A percentile compares a stretch with the other conserved stretches of the same genome.
Conservation (phyloP, 2,888 invertebrate species). For the Calliphora vomitoria region DNA sequence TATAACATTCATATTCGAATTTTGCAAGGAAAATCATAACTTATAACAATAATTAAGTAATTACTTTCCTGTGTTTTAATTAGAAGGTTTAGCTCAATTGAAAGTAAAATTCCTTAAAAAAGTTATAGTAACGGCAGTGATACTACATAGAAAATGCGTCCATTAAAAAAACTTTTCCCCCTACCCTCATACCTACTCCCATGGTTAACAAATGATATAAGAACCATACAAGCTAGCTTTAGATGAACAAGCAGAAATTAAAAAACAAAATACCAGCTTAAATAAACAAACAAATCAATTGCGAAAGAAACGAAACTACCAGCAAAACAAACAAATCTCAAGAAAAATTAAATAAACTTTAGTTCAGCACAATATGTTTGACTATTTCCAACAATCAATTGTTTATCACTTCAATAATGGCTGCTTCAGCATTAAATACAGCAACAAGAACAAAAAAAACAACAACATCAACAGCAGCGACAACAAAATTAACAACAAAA, state of each 20-base stretch:
- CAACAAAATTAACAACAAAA: slow-evolving; percentile 57
- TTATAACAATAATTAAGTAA: too few relatives aligned
- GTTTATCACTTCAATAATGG: slow-evolving; percentile 71
- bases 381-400: slow-evolving; percentile 70
- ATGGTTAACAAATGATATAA: slow-evolving; percentile 31
- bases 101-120: too few relatives aligned
- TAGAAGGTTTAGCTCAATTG: too few relatives aligned
- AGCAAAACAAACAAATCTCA: slow-evolving; percentile 55
- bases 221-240: slow-evolving; percentile 13
- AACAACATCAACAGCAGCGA: slow-evolving; percentile 42
- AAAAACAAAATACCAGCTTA: slow-evolving; percentile 20
- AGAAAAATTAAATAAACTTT: slow-evolving; percentile 60
- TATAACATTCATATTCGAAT: too few relatives aligned
- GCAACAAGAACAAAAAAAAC: slow-evolving; percentile 30
- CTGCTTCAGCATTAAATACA: slow-evolving; percentile 60
- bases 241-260: slow-evolving; percentile 9
- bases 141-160: too few relatives aligned
- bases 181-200: neutral
- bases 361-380: slow-evolving; percentile 44
- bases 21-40: too few relatives aligned
- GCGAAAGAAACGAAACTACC: slow-evolving; percentile 44
- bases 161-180: neutral
- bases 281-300: slow-evolving; percentile 61
- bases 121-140: too few relatives aligned
- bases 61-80: too few relatives aligned